phyloP scores from a whole-genome alignment of 2,888 invertebrate species.

The Hipparchia sbordonii region DNA sequence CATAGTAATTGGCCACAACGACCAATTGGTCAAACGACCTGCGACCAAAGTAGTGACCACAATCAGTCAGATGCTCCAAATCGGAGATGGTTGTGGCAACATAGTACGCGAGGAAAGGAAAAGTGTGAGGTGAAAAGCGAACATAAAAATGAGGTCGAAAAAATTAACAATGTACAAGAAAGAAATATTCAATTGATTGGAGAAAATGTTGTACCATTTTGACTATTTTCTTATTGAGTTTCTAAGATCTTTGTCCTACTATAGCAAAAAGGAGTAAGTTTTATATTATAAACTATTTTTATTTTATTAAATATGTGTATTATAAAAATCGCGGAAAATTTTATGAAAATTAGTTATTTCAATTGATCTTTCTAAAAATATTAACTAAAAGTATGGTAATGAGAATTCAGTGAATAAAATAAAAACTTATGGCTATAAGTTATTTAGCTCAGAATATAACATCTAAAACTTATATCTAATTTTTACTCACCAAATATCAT shows the following conservation, averaged over 20 bases:
- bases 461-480: constrained; percentile 5
- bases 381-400: background rate
- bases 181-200: background rate
- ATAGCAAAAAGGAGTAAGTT: background rate
- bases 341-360: too few species aligned
- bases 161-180: background rate
- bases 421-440: background rate
- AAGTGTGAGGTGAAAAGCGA: background rate
- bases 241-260: background rate
- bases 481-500: constrained; percentile 15
- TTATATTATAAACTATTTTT: too few species aligned
- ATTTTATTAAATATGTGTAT: too few species aligned
- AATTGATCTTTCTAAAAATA: background rate
- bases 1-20: too few species aligned
- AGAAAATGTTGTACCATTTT: background rate
- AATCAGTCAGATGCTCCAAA: too few species aligned
- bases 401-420: background rate
- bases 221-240: constrained; percentile 8
- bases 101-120: too few species aligned
- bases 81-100: too few species aligned
- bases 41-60: too few species aligned
- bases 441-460: background rate
- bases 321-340: too few species aligned
- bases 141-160: background rate
- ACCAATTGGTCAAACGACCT: too few species aligned